Percentiles rank a stretch among this genome's conserved stretches.
Evolutionary conservation across 2,797 vertebrate species (phyloP).

Genomic region (Coluber constrictor): DNA sequence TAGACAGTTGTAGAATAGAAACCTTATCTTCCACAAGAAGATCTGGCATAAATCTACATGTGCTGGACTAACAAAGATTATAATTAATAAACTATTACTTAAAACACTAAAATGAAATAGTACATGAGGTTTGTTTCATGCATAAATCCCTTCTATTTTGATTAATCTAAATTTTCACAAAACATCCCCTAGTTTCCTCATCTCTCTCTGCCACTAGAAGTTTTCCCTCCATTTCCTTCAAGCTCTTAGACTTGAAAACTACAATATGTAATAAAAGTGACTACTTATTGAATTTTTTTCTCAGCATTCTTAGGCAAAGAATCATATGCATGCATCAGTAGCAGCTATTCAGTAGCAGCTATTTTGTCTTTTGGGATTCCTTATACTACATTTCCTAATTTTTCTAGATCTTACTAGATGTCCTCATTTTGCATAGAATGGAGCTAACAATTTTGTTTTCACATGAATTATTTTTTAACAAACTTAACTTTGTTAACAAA

Average conservation of each 20-base stretch:
- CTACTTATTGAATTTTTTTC: neutral
- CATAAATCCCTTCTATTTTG: neutral
- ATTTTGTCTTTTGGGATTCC: neutral
- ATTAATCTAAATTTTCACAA: neutral
- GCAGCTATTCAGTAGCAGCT: neutral
- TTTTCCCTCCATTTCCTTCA: neutral
- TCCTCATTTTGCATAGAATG: neutral
- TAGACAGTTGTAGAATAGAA: neutral
- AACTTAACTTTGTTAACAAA: neutral
- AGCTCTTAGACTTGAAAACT: neutral
- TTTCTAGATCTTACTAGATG: neutral
- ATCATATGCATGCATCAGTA: neutral
- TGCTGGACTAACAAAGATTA: neutral
- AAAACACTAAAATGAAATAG: neutral
- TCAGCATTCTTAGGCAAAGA: neutral
- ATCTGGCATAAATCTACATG: neutral
- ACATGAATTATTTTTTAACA: neutral
- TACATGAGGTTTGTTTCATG: neutral
- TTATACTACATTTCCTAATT: neutral
- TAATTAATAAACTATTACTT: neutral
- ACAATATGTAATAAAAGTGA: neutral
- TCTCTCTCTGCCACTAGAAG: neutral
- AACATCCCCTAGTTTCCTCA: neutral
- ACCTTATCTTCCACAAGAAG: neutral
- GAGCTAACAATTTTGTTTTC: neutral